Conservation (phyloP, 2,113 vertebrate genomes). For the Varanus komodoensis region DNA sequence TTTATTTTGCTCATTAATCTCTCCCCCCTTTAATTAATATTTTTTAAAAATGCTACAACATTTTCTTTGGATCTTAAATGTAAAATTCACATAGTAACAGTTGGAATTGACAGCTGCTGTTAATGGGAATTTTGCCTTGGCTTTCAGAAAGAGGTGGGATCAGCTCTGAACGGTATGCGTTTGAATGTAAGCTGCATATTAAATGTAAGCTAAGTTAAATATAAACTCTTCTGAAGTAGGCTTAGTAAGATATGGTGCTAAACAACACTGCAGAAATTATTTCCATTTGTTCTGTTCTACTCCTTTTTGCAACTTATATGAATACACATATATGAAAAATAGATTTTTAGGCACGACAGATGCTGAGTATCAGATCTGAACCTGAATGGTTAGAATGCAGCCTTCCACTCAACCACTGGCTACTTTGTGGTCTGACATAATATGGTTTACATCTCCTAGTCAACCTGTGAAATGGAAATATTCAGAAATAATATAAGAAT, state of each 20-base stretch:
- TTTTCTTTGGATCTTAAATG: constrained; percentile 71
- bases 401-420: background rate
- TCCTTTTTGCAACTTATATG: constrained; percentile 19
- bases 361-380: background rate
- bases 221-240: constrained; percentile 68
- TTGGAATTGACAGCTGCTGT: constrained; percentile 57
- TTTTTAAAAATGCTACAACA: constrained; percentile 58
- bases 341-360: background rate
- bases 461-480: background rate
- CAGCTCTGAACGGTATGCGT: constrained; percentile 44
- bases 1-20: constrained; percentile 82
- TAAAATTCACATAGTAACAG: constrained; percentile 70
- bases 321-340: background rate
- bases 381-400: background rate
- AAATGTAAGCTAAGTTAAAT: constrained; percentile 74
- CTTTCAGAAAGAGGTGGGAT: constrained; percentile 36
- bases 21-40: constrained; percentile 75
- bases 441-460: background rate
- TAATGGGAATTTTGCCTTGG: constrained; percentile 61
- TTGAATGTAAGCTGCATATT: constrained; percentile 77
- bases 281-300: constrained; percentile 49
- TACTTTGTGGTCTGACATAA: background rate
- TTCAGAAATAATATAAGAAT: background rate
- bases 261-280: constrained; percentile 64
- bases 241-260: constrained; percentile 64